Percentiles rank a stretch among this genome's conserved stretches.
These are phyloP conservation scores for Caligus rogercresseyi DNA, from an alignment of 1,140 invertebrate genomes.

Conservation along the genomic window DNA sequence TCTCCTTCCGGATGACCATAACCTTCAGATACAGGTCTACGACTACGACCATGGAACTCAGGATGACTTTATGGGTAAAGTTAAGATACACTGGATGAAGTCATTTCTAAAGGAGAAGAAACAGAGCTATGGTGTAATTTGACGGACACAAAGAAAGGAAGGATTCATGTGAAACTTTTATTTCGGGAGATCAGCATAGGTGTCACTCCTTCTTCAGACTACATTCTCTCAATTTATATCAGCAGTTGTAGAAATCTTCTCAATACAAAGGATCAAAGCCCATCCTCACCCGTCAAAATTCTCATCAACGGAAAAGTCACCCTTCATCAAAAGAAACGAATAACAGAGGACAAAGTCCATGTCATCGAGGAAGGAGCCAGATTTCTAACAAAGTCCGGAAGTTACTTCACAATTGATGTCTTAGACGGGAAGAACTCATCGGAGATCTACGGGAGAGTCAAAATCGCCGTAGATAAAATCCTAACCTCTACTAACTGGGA, in stretches of 20 bases:
- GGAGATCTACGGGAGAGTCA: not conserved
- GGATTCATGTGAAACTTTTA: not conserved
- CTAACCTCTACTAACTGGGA: not conserved
- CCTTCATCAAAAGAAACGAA: not conserved
- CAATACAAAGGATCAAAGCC: not conserved
- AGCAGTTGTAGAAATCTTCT: not conserved
- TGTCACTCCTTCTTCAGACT: not conserved
- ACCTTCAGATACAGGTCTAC: not conserved
- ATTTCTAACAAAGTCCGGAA: not conserved
- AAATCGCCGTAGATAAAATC: not conserved
- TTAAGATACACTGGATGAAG: not conserved
- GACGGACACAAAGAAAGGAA: not conserved
- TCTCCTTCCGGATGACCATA: not conserved
- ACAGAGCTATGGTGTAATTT: not conserved
- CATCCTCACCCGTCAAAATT: not conserved
- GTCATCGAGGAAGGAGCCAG: not conserved
- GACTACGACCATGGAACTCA: not conserved
- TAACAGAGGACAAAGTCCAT: not conserved
- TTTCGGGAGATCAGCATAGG: not conserved
- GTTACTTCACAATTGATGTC: not conserved
- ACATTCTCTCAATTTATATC: not conserved
- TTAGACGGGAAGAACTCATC: not conserved
- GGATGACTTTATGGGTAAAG: slow-evolving; percentile 13
- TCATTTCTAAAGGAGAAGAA: not conserved
- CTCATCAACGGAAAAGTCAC: not conserved